These are phyloP conservation scores for Stigmatopora argus DNA, from an alignment of 2,113 vertebrate genomes.

Conservation along the genomic window DNA sequence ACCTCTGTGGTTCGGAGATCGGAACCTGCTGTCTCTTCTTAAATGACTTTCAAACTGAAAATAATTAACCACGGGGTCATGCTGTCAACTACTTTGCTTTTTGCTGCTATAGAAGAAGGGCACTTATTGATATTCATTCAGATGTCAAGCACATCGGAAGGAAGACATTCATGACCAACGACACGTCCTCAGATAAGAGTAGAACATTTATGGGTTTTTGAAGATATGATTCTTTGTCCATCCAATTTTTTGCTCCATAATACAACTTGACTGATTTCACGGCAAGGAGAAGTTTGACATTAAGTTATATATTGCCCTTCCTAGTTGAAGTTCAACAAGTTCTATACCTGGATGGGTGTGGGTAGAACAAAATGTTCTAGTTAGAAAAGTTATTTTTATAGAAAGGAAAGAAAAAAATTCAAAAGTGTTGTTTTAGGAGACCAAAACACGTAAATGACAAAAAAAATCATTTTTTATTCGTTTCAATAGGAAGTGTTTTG, in stretches of 20 bases:
- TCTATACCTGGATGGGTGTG: too few relatives aligned
- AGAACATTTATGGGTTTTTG: background rate
- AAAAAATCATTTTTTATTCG: background rate
- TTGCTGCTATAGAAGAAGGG: constrained; percentile 7
- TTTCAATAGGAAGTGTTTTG: background rate
- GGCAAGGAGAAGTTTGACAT: too few relatives aligned
- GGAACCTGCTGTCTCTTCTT: constrained; percentile 44
- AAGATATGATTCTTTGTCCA: constrained; percentile 21
- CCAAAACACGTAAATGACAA: background rate
- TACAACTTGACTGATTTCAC: too few relatives aligned
- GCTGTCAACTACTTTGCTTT: constrained; percentile 7
- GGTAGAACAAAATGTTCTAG: too few relatives aligned
- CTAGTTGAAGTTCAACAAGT: too few relatives aligned
- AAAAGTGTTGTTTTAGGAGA: too few relatives aligned
- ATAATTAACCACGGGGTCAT: constrained; percentile 42
- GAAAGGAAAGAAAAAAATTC: too few relatives aligned
- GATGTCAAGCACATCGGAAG: background rate
- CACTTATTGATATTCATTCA: constrained; percentile 13
- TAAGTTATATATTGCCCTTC: too few relatives aligned
- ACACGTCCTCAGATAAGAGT: background rate
- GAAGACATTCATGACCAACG: background rate
- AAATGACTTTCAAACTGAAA: constrained; percentile 51
- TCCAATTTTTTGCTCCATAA: too few relatives aligned
- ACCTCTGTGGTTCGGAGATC: constrained; percentile 45
- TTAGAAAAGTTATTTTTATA: too few relatives aligned